Base-by-base conservation (phyloP, 2,888 invertebrate genomes). In the Venusia cambrica region DNA sequence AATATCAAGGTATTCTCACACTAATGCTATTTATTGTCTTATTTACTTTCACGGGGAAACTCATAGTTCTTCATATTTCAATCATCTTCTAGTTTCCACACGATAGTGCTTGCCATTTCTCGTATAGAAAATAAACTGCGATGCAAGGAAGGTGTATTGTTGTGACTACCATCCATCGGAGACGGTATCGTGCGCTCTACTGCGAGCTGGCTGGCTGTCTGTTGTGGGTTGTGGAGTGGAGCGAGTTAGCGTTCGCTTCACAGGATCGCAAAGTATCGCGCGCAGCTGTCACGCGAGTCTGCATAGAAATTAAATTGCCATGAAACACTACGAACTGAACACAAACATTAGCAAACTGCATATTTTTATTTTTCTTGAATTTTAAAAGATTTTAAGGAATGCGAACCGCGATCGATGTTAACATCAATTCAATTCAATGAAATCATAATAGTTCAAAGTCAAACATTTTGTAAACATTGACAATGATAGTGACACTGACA, bases 1-100 rank as follows among this genome's bases (percentile, higher is more conserved):
- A 72, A 74, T 76, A 72, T 75, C 57, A 57, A 54, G 52, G 54
- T 53, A 57, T 53, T 60, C 64, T 65, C 71, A 63, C 73, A 67
- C 71, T 57, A 58, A 62, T 56, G 57, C 44, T 48, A 54, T 62
- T 47, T 54, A 63, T 46, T 53, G 54, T 62, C 51, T 55, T 53
- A 43, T 54, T 52, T 51, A 44, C 36, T 36, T 51, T 37, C 39
- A 51, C 45, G 39, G 48, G 47, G 44, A 50, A 51, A 60, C 46
- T 52, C 56, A 62, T 58, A 38, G 37, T 50, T 49, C 56, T 54
- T 72, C 62, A 73, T 66, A 62, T 62, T 52, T 51, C 58, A 49
- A 48, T 48, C 62, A 57, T 48, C 61, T 42, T 53, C 11, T 44
- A 47, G 44, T 41, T 57, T 49, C 55, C 56, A 59, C 48, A 50